Evolutionary conservation across 2,888 invertebrate species (phyloP), one percentile per base, ranked within the genome.

Genomic region (Dastarcus helophoroides): DNA sequence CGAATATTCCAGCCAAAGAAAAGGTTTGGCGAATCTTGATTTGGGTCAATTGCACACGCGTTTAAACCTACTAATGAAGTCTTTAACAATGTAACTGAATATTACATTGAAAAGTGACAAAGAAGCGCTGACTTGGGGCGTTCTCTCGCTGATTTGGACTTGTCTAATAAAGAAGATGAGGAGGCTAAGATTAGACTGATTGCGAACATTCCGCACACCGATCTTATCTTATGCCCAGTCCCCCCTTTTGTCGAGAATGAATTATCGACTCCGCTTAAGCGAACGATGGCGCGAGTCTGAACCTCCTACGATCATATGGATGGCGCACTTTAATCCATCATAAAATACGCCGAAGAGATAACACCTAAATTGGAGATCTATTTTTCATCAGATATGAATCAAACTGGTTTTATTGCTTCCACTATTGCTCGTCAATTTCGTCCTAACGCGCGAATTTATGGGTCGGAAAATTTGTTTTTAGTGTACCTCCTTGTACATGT

Each of bases 121-220:
- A 22, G 24, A 39, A 10, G 19, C 31, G 34, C 39, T 31, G 33
- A 39, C 38, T 29, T 17, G 27, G 4, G 26, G 19, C 31, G 24
- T 24, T 29, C 31, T 24, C 26, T 37, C 29, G 37, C 35, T 43
- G 42, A 43, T 47, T 46, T 42, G 41, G 32, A 39, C 38, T 40
- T 39, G 38, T 44, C 48, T 51, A 50, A 50, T 52, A 50, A 51
- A 49, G 47, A 41, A 52, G 51, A 52, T 48, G 50, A 41, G 44
- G 40, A 37, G 35, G 40, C 39, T 40, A 42, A 50, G 52, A 52
- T 52, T 50, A 50, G 48, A 47, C 42, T 42, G 50, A 48, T 51
- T 47, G 48, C 49, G 37, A 38, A 48, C 45, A 47, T 47, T 50
- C 46, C 44, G 37, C 48, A 44, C 49, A 38, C 43, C 43, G 50